Conservation (phyloP, 2,888 invertebrate species). For the Catocala sponsa region DNA sequence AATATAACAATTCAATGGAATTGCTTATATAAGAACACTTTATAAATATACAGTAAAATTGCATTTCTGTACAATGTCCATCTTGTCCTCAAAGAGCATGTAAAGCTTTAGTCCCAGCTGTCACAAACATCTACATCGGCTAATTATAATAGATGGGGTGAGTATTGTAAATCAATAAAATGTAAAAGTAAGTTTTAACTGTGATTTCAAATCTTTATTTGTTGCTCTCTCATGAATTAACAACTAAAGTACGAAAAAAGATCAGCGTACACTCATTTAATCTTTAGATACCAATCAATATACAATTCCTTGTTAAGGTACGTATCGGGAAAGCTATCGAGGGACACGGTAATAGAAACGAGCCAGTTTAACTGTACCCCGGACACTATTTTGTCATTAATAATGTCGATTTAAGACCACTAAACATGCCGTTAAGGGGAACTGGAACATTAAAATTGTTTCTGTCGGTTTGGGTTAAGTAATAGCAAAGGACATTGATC, state of each 20-base stretch:
- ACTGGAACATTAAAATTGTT: constrained; percentile 40
- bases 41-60: no score
- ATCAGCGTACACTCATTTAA: constrained; percentile 27
- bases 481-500: constrained; percentile 8
- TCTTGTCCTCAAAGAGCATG: no score
- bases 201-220: no score
- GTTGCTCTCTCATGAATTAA: no score
- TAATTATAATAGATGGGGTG: no score
- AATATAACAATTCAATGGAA: no score
- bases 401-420: constrained; percentile 57
- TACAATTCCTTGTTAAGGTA: constrained; percentile 46
- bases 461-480: constrained; percentile 25
- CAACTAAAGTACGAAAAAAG: neutral
- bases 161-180: no score
- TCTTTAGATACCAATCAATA: constrained; percentile 43
- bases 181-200: no score
- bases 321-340: constrained; percentile 36
- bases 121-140: no score
- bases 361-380: constrained; percentile 55
- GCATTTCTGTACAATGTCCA: no score
- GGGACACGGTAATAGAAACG: constrained; percentile 56
- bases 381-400: constrained; percentile 61
- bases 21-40: no score
- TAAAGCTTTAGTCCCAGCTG: no score
- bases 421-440: constrained; percentile 56